Conservation (phyloP, 2,113 vertebrate genomes). For the Periophthalmus modestus region DNA sequence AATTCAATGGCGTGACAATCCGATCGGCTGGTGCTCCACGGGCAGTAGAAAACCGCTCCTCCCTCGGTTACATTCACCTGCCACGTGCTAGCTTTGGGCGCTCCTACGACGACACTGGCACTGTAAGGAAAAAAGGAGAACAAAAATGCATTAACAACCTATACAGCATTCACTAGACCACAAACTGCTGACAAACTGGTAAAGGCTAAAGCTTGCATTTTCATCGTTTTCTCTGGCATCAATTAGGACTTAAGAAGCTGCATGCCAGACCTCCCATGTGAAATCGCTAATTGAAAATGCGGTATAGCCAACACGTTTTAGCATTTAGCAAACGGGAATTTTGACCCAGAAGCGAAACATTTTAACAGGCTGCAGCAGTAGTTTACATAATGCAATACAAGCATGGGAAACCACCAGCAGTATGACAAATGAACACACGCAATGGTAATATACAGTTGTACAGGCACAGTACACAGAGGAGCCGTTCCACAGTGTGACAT, state of each 20-base stretch:
- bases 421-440: constrained; percentile 33
- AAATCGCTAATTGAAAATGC: constrained; percentile 31
- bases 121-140: constrained; percentile 62
- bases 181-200: constrained; percentile 7
- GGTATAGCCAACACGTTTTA: constrained; percentile 12
- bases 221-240: constrained; percentile 31
- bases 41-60: constrained; percentile 88
- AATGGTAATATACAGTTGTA: constrained; percentile 23
- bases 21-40: constrained; percentile 76
- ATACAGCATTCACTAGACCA: constrained; percentile 20
- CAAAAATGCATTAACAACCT: neutral
- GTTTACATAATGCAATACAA: constrained; percentile 47
- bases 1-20: constrained; percentile 79
- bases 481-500: constrained; percentile 41
- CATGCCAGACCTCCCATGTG: constrained; percentile 46
- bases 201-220: constrained; percentile 6
- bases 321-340: constrained; percentile 16
- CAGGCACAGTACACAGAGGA: constrained; percentile 35
- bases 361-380: constrained; percentile 51
- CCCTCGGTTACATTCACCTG: constrained; percentile 81
- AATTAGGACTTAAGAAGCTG: constrained; percentile 34
- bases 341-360: constrained; percentile 43
- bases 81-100: constrained; percentile 86
- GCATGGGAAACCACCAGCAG: constrained; percentile 19
- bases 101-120: constrained; percentile 86